Conservation (phyloP, 2,113 vertebrate genomes). For the Abramis brama region DNA sequence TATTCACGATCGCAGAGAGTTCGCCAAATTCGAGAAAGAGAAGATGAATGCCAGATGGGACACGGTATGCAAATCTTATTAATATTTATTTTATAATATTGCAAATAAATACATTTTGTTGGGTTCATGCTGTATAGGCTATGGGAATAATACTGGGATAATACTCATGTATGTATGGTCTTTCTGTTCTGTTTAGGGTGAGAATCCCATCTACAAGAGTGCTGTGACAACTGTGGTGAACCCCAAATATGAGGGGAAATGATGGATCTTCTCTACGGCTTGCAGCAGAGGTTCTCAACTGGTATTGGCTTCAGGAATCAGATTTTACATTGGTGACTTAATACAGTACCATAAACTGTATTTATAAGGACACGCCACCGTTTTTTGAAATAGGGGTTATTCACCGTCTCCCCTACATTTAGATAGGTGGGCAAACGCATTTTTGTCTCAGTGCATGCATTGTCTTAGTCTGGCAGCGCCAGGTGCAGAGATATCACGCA, state of each 20-base stretch:
- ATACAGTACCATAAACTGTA: not conserved
- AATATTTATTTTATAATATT: not conserved
- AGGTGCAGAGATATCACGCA: too few species aligned
- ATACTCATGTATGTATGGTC: not conserved
- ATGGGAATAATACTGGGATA: not conserved
- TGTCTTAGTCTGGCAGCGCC: too few species aligned
- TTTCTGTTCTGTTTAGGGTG: conserved; percentile 77
- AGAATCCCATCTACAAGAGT: conserved; percentile 99
- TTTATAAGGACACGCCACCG: not conserved
- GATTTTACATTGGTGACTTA: not conserved
- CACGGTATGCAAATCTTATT: conserved; percentile 82
- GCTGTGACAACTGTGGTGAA: conserved; percentile 97
- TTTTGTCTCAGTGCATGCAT: too few species aligned
- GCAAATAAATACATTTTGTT: not conserved
- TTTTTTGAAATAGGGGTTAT: too few species aligned
- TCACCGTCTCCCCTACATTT: too few species aligned
- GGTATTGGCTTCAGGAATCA: not conserved
- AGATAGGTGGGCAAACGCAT: too few species aligned
- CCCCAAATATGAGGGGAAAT: conserved; percentile 97
- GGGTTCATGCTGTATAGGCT: not conserved
- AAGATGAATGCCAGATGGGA: conserved; percentile 99
- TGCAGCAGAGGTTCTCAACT: conserved; percentile 68
- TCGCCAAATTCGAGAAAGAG: conserved; percentile 98
- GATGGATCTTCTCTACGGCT: conserved; percentile 68
- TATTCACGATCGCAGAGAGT: conserved; percentile 96